Percentiles rank a stretch among this genome's conserved stretches.
These are phyloP conservation scores for Ailurus styani DNA, from an alignment of 2,113 vertebrate genomes.

Conservation along the genomic window DNA sequence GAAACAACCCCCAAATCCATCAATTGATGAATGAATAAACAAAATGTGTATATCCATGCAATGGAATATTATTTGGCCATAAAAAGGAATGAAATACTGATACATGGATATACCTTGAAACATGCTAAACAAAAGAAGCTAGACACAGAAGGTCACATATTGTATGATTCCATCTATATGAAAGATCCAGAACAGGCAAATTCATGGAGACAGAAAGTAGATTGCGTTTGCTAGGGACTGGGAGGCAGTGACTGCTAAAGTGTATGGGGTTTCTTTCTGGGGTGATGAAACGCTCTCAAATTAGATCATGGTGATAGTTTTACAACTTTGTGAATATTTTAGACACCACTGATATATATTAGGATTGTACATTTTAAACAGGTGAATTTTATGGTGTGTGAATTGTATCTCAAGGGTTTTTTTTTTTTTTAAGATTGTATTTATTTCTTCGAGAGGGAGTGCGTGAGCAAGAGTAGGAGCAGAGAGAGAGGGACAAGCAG, in stretches of 20 bases:
- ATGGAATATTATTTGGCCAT: not conserved
- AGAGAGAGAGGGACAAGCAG: not conserved
- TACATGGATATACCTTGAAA: not conserved
- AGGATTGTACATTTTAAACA: not conserved
- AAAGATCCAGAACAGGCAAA: not conserved
- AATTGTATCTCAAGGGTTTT: not conserved
- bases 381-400: not conserved
- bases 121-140: not conserved
- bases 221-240: not conserved
- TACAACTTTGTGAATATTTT: not conserved
- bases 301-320: not conserved
- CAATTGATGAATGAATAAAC: not conserved
- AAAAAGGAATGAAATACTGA: not conserved
- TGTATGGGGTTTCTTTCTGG: not conserved
- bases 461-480: not conserved
- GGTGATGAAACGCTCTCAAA: not conserved
- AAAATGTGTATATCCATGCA: not conserved
- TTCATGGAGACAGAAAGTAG: not conserved
- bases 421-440: not conserved
- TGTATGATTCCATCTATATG: not conserved
- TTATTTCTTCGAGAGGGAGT: not conserved
- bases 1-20: not conserved
- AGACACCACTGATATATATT: not conserved
- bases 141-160: not conserved
- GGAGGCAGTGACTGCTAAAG: not conserved